Evolutionary conservation across 2,113 vertebrate species (phyloP).

Genomic region (Rhineura floridana): DNA sequence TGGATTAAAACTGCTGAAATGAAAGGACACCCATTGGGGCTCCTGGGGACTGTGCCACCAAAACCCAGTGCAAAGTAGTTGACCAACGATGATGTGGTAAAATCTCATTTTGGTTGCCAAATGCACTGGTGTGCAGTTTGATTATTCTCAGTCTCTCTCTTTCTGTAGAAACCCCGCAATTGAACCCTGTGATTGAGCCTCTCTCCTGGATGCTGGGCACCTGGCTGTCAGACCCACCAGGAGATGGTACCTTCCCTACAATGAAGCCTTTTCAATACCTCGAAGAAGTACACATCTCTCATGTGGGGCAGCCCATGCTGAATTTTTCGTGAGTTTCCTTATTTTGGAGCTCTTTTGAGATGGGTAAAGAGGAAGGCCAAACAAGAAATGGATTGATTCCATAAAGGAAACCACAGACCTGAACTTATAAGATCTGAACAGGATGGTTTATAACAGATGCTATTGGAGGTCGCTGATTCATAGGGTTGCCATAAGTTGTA

Average conservation of each 20-base stretch:
- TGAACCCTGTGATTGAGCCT: conserved; percentile 82
- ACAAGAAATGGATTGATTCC: no score
- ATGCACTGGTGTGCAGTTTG: neutral
- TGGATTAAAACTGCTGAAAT: neutral
- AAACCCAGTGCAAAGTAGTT: neutral
- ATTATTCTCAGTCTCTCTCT: conserved; percentile 24
- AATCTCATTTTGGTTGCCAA: neutral
- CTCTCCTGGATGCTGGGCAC: conserved; percentile 94
- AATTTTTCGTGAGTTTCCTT: conserved; percentile 82
- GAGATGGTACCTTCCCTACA: conserved; percentile 84
- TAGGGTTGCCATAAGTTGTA: no score
- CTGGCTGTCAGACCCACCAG: conserved; percentile 89
- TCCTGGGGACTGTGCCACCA: neutral
- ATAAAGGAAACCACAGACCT: no score
- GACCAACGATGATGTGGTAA: neutral
- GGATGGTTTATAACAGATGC: no score
- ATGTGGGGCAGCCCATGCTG: conserved; percentile 81
- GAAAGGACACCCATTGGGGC: neutral
- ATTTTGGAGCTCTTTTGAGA: neutral
- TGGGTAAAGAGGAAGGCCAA: no score
- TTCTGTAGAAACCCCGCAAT: conserved; percentile 71
- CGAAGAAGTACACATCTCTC: conserved; percentile 88
- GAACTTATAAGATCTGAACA: no score
- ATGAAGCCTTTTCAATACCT: conserved; percentile 89
- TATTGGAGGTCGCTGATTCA: no score